These are phyloP conservation scores for Anser brachyrhynchus DNA, from an alignment of 2,113 vertebrate species.

Conservation along the genomic window DNA sequence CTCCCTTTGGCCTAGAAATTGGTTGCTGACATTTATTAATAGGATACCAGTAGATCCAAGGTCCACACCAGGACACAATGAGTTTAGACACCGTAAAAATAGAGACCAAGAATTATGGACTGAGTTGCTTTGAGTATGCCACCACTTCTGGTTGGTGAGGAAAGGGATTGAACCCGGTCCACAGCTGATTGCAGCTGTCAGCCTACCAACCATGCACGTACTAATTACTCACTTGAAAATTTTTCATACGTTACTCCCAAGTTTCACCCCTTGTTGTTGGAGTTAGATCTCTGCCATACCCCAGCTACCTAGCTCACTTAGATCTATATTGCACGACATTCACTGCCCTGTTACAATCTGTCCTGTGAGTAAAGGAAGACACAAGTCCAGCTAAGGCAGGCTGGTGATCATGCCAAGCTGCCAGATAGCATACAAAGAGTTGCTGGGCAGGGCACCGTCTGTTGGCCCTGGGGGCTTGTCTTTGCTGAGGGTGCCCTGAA, in stretches of 20 bases:
- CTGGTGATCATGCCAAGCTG: not conserved
- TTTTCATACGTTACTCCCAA: not conserved
- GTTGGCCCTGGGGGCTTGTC: not conserved
- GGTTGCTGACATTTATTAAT: rapidly evolving
- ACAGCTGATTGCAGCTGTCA: rapidly evolving
- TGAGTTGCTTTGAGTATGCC: not conserved
- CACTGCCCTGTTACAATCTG: not conserved
- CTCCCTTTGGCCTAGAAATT: not conserved
- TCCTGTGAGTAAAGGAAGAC: not conserved
- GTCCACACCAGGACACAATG: not conserved
- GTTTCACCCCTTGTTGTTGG: rapidly evolving
- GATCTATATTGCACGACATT: not conserved
- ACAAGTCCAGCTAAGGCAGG: not conserved
- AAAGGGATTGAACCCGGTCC: not conserved
- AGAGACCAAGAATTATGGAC: not conserved
- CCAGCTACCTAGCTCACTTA: not conserved
- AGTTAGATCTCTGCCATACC: not conserved
- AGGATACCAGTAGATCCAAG: not conserved
- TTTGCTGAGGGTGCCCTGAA: not conserved
- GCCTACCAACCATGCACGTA: rapidly evolving
- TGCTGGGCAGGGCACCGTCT: not conserved
- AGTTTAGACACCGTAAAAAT: not conserved
- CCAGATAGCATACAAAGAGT: not conserved
- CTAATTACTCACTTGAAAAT: not conserved
- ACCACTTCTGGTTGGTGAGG: not conserved